phyloP scores from a whole-genome alignment of 1,140 invertebrate species.

The Drosophila nigrodunni region DNA sequence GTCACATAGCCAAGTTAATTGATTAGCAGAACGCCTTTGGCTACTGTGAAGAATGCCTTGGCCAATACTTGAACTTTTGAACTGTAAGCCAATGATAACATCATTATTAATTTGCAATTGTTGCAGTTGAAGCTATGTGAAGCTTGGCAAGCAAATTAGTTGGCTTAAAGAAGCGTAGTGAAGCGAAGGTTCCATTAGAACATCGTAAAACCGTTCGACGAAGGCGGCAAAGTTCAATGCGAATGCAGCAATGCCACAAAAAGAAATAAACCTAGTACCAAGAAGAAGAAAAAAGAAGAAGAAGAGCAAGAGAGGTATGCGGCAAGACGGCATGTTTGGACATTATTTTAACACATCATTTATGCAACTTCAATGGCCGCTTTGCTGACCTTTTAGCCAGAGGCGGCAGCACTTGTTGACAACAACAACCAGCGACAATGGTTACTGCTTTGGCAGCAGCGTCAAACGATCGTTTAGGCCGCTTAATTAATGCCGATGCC shows the following conservation, averaged over 20 bases:
- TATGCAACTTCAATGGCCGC: conserved; percentile 64
- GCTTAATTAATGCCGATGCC: conserved; percentile 56
- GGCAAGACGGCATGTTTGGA: conserved; percentile 36
- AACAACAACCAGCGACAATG: conserved; percentile 27
- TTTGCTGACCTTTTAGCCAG: conserved; percentile 63
- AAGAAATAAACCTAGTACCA: conserved; percentile 21
- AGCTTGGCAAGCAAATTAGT: conserved; percentile 56
- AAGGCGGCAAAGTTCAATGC: conserved; percentile 71
- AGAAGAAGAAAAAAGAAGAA: not conserved
- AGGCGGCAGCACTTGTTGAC: conserved; percentile 40
- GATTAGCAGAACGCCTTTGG: conserved; percentile 50
- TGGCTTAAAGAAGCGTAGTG: conserved; percentile 27
- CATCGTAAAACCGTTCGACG: conserved; percentile 35
- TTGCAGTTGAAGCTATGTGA: conserved; percentile 9
- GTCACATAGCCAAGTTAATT: conserved; percentile 40
- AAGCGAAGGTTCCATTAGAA: conserved; percentile 63
- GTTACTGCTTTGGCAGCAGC: conserved; percentile 8
- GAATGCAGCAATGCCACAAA: conserved; percentile 44
- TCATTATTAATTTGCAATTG: conserved; percentile 68
- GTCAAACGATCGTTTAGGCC: conserved; percentile 48
- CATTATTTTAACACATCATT: conserved; percentile 72
- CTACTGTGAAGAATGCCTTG: conserved; percentile 55
- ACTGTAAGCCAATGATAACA: conserved; percentile 20
- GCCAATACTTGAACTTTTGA: conserved; percentile 55
- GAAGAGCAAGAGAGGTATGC: not conserved